Conservation (phyloP, 2,113 vertebrate genomes). For the Eudyptes chrysolophus region DNA sequence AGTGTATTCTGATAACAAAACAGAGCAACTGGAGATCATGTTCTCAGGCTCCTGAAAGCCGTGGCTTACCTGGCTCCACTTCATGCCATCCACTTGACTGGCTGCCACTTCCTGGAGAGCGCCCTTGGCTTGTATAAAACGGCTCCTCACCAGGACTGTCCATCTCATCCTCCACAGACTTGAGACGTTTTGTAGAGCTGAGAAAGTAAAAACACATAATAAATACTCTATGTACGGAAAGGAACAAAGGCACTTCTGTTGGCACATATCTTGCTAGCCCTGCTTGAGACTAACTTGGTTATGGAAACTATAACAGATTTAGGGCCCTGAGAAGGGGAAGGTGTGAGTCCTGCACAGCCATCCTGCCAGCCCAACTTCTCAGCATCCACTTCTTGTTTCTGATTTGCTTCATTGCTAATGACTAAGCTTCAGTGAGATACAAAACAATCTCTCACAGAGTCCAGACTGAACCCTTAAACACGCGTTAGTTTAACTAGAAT, state of each 20-base stretch:
- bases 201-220: not conserved
- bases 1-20: not conserved
- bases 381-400: not conserved
- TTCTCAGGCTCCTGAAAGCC: not conserved
- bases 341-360: not conserved
- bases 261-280: not conserved
- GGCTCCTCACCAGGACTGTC: conserved; percentile 97
- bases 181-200: conserved; percentile 98
- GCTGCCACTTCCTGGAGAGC: conserved; percentile 92
- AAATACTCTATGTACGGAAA: not conserved
- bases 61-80: conserved; percentile 93
- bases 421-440: not conserved
- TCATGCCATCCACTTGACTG: conserved; percentile 98
- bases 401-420: not conserved
- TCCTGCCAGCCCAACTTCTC: not conserved
- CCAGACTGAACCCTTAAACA: not conserved
- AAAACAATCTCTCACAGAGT: not conserved
- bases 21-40: not conserved
- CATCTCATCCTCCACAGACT: conserved; percentile 98
- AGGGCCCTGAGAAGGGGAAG: not conserved
- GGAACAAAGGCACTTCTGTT: not conserved
- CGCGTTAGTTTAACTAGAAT: not conserved
- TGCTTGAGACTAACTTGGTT: not conserved
- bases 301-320: not conserved
- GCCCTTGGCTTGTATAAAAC: conserved; percentile 94